Base-by-base conservation (phyloP, 1,140 invertebrate species). In the Thaumatotibia leucotreta region DNA sequence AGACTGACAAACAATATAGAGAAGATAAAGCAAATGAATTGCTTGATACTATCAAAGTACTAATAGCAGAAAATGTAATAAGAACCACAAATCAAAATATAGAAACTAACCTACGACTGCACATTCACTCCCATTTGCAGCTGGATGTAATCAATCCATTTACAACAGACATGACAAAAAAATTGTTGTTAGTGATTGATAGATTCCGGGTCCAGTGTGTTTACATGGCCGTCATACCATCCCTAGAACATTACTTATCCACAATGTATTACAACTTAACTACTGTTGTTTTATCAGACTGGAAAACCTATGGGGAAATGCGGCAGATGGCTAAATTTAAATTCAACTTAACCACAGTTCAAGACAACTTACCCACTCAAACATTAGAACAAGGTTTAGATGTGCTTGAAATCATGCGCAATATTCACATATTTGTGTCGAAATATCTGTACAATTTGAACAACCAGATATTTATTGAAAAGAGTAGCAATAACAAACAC, bases 261-360 rank as follows among this genome's bases (percentile, higher is more conserved):
- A 95, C 95, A 73, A 99, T 97, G 70, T 99, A 99, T 90, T 99
- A 99, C 89, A 99, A 99, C 91, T 92, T 99, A 75, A 99, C 98
- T 0, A 98, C 98, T 0, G 97, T 99, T 29, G 98, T 98, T 14
- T 91, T 99, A 14, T 98, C 99, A 77, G 98, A 99, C 90, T 99
- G 98, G 97, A 97, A 97, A 87, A 98, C 97, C 0, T 99, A 99
- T 84, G 95, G 96, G 32, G 97, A 98, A 88, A 99, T 99, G 98
- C 94, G 98, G 70, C 95, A 96, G 79, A 93, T 99, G 80, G 98
- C 98, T 1, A 92, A 94, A 75, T 95, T 97, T 61, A 97, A 98
- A 83, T 96, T 97, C 77, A 93, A 94, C 32, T 83, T 99, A 29
- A 91, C 94, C 17, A 95, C 97, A 0, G 93, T 97, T 1, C 96